phyloP scores from a whole-genome alignment of 2,797 vertebrate genomes.

The Sebastes flavidus region DNA sequence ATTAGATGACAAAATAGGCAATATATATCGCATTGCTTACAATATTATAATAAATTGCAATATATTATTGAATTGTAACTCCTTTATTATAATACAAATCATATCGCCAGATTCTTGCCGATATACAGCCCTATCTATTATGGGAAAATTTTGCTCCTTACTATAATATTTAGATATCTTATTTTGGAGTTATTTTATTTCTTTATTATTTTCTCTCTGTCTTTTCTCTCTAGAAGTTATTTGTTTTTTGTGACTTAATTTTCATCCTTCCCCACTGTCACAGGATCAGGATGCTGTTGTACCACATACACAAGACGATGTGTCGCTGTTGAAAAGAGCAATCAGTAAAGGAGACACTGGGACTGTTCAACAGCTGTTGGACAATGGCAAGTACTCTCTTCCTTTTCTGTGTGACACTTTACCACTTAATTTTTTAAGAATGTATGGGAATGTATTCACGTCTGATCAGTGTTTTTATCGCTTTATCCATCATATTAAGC shows the following conservation, averaged over 20 bases:
- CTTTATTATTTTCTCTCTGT: not conserved
- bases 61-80: too few species aligned
- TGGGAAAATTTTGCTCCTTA: not conserved
- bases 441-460: not conserved
- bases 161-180: not conserved
- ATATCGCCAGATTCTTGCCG: rapidly evolving
- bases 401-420: not conserved
- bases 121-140: not conserved
- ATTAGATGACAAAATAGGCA: too few species aligned
- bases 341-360: conserved; percentile 81
- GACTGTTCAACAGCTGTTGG: conserved; percentile 85
- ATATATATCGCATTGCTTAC: too few species aligned
- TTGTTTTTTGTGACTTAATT: not conserved
- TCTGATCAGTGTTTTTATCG: not conserved
- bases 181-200: not conserved
- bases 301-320: conserved; percentile 58
- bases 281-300: conserved; percentile 15
- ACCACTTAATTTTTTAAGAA: not conserved
- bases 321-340: conserved; percentile 85
- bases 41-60: rapidly evolving
- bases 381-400: conserved; percentile 81
- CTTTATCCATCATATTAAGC: not conserved
- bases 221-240: not conserved
- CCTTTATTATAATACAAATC: too few species aligned
- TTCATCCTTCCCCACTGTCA: not conserved